These are phyloP conservation scores for Hoplostethus mediterraneus DNA, from an alignment of 2,797 vertebrate species.

Conservation along the genomic window DNA sequence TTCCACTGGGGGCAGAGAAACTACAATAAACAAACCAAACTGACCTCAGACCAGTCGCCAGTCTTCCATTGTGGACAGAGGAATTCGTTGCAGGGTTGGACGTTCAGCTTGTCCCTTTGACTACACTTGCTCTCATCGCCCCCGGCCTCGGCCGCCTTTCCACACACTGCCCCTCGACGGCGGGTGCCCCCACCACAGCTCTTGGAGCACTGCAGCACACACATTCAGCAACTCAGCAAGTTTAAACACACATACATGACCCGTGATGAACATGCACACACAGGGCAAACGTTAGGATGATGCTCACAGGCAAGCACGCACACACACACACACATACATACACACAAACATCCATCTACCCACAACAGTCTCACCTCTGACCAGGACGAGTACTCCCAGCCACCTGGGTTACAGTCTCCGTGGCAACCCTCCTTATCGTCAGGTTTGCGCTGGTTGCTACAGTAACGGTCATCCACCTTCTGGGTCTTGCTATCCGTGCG, in stretches of 20 bases:
- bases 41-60: conserved; percentile 97
- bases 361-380: conserved; percentile 87
- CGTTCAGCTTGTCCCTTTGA: conserved; percentile 90
- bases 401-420: conserved; percentile 93
- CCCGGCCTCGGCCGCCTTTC: conserved; percentile 86
- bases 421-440: conserved; percentile 92
- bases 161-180: conserved; percentile 90
- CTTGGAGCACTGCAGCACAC: conserved; percentile 90
- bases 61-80: conserved; percentile 95
- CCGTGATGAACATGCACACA: conserved; percentile 8
- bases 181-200: conserved; percentile 93
- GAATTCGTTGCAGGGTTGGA: conserved; percentile 93
- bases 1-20: background rate
- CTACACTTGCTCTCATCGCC: conserved; percentile 93
- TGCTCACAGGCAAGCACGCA: conserved; percentile 7
- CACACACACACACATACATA: no score
- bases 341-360: background rate
- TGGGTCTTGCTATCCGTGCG: conserved; percentile 88
- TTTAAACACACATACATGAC: conserved; percentile 27
- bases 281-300: conserved; percentile 21
- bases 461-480: conserved; percentile 93
- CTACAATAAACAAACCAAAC: conserved; percentile 41
- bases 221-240: conserved; percentile 30
- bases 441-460: conserved; percentile 89
- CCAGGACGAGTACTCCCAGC: conserved; percentile 97